Evolutionary conservation across 2,888 invertebrate genomes (phyloP).

Genomic region (Conomelus anceps): DNA sequence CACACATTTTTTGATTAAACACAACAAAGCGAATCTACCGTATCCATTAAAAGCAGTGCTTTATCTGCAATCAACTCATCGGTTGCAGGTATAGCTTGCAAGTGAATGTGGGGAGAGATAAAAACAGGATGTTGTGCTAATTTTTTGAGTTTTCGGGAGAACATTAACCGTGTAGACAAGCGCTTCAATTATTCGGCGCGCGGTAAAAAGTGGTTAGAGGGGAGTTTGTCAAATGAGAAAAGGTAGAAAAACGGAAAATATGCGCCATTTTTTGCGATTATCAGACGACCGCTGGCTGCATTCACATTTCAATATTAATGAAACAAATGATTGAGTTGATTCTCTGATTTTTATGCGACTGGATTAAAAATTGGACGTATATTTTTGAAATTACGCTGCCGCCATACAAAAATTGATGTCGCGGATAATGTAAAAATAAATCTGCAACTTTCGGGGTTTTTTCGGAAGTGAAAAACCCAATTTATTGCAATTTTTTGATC

Average conservation of each 20-base stretch:
- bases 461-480: neutral
- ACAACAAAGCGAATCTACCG: neutral
- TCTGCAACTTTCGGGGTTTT: neutral
- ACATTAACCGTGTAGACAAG: neutral
- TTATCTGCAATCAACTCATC: neutral
- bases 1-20: neutral
- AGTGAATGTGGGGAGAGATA: too few relatives aligned
- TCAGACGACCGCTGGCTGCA: neutral
- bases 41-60: neutral
- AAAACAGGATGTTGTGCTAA: neutral
- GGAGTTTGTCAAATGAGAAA: too few relatives aligned
- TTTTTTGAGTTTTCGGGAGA: neutral
- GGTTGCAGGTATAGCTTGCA: too few relatives aligned
- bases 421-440: neutral
- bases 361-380: neutral
- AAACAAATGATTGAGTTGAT: neutral
- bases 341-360: neutral
- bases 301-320: neutral
- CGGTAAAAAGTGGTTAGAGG: neutral
- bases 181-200: neutral
- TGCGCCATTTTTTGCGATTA: neutral
- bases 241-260: neutral
- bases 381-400: neutral
- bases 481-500: neutral
- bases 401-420: neutral